These are phyloP conservation scores for Sciurus carolinensis DNA, from an alignment of 2,797 vertebrate genomes.

Conservation along the genomic window DNA sequence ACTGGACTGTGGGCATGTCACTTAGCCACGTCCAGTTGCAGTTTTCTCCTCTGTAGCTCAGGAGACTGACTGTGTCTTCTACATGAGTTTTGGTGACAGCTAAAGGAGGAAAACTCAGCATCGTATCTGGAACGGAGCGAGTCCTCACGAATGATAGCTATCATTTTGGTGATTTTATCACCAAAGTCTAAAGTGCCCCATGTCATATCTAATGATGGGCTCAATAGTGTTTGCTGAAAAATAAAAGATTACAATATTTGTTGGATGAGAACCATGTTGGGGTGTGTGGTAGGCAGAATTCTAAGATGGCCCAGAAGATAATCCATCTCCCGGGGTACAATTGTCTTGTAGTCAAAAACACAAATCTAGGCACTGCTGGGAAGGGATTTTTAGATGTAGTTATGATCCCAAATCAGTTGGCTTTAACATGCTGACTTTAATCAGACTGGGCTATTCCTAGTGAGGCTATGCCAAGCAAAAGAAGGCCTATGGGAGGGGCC, in stretches of 20 bases:
- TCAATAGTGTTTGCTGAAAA: background rate
- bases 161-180: background rate
- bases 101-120: background rate
- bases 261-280: background rate
- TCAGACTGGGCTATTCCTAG: background rate
- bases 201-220: background rate
- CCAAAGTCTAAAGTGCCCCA: background rate
- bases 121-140: background rate
- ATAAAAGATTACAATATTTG: conserved; percentile 26
- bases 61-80: background rate
- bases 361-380: background rate
- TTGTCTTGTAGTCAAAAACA: background rate
- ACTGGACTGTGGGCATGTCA: background rate
- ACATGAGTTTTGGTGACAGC: background rate
- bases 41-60: background rate
- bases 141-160: background rate
- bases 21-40: background rate
- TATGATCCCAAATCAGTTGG: background rate
- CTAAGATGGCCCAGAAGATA: background rate
- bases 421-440: background rate
- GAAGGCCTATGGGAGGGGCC: background rate
- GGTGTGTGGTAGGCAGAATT: background rate
- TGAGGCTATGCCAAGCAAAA: background rate
- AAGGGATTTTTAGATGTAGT: background rate
- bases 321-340: background rate